A percentile compares a stretch with the other conserved stretches of the same genome.
These are phyloP conservation scores for Phaonia tiefii DNA, from an alignment of 2,888 invertebrate genomes.

Conservation along the genomic window DNA sequence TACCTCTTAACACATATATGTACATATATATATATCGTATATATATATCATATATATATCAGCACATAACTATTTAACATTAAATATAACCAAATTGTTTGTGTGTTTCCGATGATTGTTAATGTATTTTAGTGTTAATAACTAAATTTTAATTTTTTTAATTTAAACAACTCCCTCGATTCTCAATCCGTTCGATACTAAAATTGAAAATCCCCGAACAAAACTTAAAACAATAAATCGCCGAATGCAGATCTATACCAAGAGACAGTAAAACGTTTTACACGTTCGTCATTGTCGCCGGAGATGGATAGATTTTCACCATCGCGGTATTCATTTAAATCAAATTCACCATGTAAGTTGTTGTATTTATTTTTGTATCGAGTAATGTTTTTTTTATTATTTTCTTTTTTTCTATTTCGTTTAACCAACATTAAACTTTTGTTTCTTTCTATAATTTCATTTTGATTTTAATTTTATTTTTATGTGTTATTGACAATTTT, in stretches of 20 bases:
- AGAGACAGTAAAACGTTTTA: slow-evolving; percentile 78
- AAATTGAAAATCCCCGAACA: slow-evolving; percentile 2
- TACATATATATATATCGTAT: not conserved
- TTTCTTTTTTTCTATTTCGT: slow-evolving; percentile 50
- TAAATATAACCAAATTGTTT: too few species aligned
- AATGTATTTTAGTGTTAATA: slow-evolving; percentile 47
- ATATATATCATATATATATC: too few species aligned
- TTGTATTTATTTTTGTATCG: slow-evolving; percentile 62
- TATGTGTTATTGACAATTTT: too few species aligned
- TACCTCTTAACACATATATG: not conserved
- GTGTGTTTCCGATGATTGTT: slow-evolving; percentile 14
- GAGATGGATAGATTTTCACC: slow-evolving; percentile 76
- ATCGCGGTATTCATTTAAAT: slow-evolving; percentile 72
- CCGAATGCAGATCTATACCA: slow-evolving; percentile 75
- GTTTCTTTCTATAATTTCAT: slow-evolving; percentile 51
- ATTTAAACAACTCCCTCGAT: not conserved
- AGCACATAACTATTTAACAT: too few species aligned
- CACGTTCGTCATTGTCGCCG: slow-evolving; percentile 77
- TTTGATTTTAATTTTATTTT: slow-evolving; percentile 59
- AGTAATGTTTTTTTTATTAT: slow-evolving; percentile 60
- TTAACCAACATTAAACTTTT: slow-evolving; percentile 46
- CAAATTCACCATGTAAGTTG: slow-evolving; percentile 68
- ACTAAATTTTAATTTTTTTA: slow-evolving; percentile 43
- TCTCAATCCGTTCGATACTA: not conserved
- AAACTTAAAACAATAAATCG: not conserved